Evolutionary conservation across 2,888 invertebrate species (phyloP).

Genomic region (Cepaea hortensis): DNA sequence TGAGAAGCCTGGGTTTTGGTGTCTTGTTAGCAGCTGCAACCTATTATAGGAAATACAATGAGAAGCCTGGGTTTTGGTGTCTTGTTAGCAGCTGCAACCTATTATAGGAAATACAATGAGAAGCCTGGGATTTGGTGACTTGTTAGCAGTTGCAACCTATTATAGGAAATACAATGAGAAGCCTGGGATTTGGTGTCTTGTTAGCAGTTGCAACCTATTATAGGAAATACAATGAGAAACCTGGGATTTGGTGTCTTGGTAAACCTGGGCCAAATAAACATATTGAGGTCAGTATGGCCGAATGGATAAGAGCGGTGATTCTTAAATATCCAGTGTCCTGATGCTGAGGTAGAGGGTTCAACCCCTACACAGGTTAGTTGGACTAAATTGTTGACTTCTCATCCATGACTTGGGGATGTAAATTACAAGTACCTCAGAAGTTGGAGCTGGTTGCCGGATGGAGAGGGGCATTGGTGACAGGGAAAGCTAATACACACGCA

Average conservation of each 20-base stretch:
- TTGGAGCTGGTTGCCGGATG: too few species aligned
- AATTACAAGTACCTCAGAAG: too few species aligned
- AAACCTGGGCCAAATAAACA: too few species aligned
- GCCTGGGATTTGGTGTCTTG: slow-evolving; percentile 42
- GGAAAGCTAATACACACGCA: too few species aligned
- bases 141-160: slow-evolving; percentile 60
- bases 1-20: background rate
- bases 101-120: background rate
- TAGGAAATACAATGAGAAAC: background rate
- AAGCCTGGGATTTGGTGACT: slow-evolving; percentile 34
- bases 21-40: background rate
- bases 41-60: background rate
- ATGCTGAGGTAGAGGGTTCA: too few species aligned
- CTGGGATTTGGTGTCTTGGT: background rate
- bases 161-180: background rate
- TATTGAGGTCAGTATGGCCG: too few species aligned
- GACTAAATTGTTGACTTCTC: too few species aligned
- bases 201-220: slow-evolving; percentile 59
- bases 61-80: slow-evolving; percentile 9
- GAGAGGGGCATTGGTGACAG: too few species aligned
- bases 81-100: slow-evolving; percentile 60
- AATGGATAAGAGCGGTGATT: too few species aligned
- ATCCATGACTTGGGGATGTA: too few species aligned
- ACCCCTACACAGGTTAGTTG: too few species aligned
- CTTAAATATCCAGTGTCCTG: too few species aligned